Evolutionary conservation across 2,888 invertebrate genomes (phyloP), one percentile per base, ranked within the genome.

Genomic region (Caenorhabditis plicata): DNA sequence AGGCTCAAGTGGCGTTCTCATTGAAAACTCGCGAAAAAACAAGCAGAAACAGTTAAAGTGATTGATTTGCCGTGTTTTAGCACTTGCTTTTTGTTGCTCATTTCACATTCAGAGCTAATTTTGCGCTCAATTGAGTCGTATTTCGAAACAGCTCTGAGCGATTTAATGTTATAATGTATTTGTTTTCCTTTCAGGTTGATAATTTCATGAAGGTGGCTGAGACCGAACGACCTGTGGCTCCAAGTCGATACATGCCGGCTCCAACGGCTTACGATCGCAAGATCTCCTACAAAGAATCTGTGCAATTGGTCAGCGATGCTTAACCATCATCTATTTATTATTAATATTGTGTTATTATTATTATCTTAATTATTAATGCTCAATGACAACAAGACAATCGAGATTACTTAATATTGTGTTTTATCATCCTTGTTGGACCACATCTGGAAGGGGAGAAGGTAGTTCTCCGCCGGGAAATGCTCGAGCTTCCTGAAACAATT

Each of bases 161-260:
- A 29, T 31, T 27, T 36, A 44, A 27, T 36, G 26, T 7, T 36
- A n/a, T 32, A 9, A 19, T 11, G 23, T 35, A 4, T 46, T 8
- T 22, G 19, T 19, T 19, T 17, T 32, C 9, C 22, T 57, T 66
- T 23, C 54, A 75, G 74, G 75, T 75, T 33, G 75, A 76, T 61
- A 76, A 76, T 56, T 76, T 76, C 64, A 76, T 76, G 74, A 76
- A 74, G 49, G 76, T 74, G 4, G 74, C 74, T 26, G 74, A 74
- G 47, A 68, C 67, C 8, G 74, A 74, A 44, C 52, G 74, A 8
- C 62, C 60, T 8, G 54, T 42, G 20, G 60, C 54, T 25, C 54
- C 54, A 42, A 54, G 51, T 47, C 53, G 54, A 9, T 53, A 49
- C 54, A 8, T 23, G 39, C 8, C 39, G 39, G 25, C 46, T 50